phyloP scores from a whole-genome alignment of 2,797 vertebrate species.

The Meda fulgida region DNA sequence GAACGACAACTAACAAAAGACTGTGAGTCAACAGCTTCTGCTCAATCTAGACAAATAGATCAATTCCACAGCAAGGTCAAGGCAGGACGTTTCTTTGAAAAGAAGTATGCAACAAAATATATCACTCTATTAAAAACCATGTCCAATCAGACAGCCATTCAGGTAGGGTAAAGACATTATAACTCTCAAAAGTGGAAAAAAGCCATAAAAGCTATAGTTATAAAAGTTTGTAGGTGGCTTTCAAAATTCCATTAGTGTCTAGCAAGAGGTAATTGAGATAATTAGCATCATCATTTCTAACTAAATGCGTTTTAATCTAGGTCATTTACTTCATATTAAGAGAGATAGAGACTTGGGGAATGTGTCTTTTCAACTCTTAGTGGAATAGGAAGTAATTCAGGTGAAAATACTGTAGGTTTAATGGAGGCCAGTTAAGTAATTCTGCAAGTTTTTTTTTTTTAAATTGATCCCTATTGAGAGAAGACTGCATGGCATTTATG shows the following conservation, averaged over 20 bases:
- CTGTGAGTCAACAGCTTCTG: constrained; percentile 52
- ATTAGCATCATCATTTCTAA: constrained; percentile 40
- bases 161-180: constrained; percentile 27
- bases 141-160: not conserved
- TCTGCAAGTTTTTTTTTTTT: constrained; percentile 76
- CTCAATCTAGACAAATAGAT: constrained; percentile 51
- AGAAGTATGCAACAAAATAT: constrained; percentile 39
- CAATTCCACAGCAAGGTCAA: constrained; percentile 29
- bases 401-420: constrained; percentile 72
- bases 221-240: constrained; percentile 38
- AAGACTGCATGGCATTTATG: constrained; percentile 76
- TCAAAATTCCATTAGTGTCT: constrained; percentile 38
- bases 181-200: constrained; percentile 38
- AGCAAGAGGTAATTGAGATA: constrained; percentile 38
- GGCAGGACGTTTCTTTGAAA: constrained; percentile 39
- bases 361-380: constrained; percentile 64
- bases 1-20: constrained; percentile 58
- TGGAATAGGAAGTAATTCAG: constrained; percentile 74
- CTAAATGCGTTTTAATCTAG: constrained; percentile 45
- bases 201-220: constrained; percentile 11
- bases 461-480: constrained; percentile 73
- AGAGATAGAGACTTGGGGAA: constrained; percentile 18
- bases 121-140: constrained; percentile 36
- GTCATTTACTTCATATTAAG: constrained; percentile 40
- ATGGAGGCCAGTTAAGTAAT: constrained; percentile 82